phyloP scores from a whole-genome alignment of 2,888 invertebrate genomes.

The Lepas anatifera region DNA sequence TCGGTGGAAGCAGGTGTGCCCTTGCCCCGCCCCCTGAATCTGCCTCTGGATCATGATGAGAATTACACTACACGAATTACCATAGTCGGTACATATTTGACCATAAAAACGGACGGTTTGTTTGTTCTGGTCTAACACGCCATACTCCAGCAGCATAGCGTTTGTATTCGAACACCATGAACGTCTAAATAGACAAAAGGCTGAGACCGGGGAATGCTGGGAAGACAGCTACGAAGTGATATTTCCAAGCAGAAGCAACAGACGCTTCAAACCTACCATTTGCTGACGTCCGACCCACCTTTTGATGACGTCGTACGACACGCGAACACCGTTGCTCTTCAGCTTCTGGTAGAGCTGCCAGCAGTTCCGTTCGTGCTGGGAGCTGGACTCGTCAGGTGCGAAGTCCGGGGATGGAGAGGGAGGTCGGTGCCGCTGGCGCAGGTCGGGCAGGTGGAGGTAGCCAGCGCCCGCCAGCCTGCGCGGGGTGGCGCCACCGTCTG shows the following conservation, averaged over 20 bases:
- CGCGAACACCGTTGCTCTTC: not conserved
- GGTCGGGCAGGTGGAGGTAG: not conserved
- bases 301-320: not conserved
- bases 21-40: no score
- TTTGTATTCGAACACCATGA: not conserved
- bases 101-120: no score
- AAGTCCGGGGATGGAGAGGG: not conserved
- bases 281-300: not conserved
- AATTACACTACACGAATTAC: no score
- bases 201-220: not conserved
- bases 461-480: not conserved
- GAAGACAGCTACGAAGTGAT: not conserved
- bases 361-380: not conserved
- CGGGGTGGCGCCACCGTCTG: not conserved
- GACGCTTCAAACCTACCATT: not conserved
- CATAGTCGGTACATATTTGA: no score
- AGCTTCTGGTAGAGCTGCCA: slow-evolving; percentile 9
- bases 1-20: no score
- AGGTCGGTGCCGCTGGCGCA: not conserved
- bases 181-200: not conserved
- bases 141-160: not conserved
- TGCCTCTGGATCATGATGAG: no score
- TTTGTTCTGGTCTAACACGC: no score
- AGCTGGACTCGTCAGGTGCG: not conserved
- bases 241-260: not conserved